A percentile compares a stretch with the other conserved stretches of the same genome.
These are phyloP conservation scores for Cryptus viduatorius DNA, from an alignment of 2,888 invertebrate species.

Conservation along the genomic window DNA sequence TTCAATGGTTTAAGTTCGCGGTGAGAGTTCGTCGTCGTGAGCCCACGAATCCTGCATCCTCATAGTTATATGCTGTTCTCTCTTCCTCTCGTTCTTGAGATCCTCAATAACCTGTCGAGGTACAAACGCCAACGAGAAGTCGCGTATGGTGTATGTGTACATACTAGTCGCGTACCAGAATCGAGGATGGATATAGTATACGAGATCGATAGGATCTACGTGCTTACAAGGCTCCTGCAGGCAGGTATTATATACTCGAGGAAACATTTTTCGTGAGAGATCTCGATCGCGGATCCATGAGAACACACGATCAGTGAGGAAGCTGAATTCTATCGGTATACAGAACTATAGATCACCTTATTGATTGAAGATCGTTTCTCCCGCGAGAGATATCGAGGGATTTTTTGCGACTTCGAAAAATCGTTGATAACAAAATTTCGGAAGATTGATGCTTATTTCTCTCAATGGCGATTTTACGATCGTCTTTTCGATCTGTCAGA, in stretches of 20 bases:
- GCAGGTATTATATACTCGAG: slow-evolving; percentile 27
- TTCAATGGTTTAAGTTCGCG: slow-evolving; percentile 42
- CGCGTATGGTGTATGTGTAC: slow-evolving; percentile 20
- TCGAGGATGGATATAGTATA: slow-evolving; percentile 52
- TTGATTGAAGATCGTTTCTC: slow-evolving; percentile 60
- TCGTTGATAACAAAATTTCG: background rate
- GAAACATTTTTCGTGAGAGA: slow-evolving; percentile 70
- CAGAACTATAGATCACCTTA: slow-evolving; percentile 53
- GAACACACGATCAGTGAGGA: slow-evolving; percentile 57
- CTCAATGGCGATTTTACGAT: slow-evolving; percentile 29
- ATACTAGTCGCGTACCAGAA: background rate
- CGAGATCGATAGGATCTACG: slow-evolving; percentile 70
- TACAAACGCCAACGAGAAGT: slow-evolving; percentile 42
- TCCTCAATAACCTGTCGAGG: slow-evolving; percentile 66
- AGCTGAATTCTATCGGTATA: slow-evolving; percentile 42
- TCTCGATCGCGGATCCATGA: slow-evolving; percentile 70
- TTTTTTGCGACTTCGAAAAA: slow-evolving; percentile 4
- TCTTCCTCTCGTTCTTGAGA: slow-evolving; percentile 16
- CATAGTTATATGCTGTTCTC: slow-evolving; percentile 10
- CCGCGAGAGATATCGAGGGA: background rate
- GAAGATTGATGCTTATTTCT: background rate
- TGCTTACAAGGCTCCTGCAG: slow-evolving; percentile 53
- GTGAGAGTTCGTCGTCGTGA: slow-evolving; percentile 59
- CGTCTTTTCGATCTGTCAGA: slow-evolving; percentile 68
- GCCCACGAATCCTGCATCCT: slow-evolving; percentile 54